Conservation (phyloP, 2,888 invertebrate genomes). For the Congeria kusceri region DNA sequence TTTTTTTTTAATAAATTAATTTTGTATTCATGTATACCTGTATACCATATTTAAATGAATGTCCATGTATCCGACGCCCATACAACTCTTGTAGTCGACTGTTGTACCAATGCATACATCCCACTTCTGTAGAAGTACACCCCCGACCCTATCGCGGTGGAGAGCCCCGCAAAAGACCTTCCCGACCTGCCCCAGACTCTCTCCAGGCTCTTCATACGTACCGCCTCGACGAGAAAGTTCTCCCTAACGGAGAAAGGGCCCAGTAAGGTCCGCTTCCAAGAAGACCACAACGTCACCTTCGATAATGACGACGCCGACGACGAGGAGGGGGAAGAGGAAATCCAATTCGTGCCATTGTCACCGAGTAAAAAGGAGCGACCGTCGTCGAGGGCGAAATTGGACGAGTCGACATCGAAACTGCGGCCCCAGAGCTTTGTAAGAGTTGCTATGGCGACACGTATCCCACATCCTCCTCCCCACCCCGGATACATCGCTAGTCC, state of each 20-base stretch:
- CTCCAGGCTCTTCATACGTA: slow-evolving; percentile 43
- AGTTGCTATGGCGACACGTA: background rate
- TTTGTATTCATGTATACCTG: too few relatives aligned
- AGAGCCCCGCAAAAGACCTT: background rate
- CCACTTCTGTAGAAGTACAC: too few relatives aligned
- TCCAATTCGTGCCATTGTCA: slow-evolving; percentile 40
- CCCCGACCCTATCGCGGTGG: too few relatives aligned
- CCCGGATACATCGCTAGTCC: background rate
- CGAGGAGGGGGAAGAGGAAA: slow-evolving; percentile 6
- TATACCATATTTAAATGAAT: too few relatives aligned
- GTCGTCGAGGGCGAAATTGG: slow-evolving; percentile 50
- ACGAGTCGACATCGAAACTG: slow-evolving; percentile 44
- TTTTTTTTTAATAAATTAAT: too few relatives aligned
- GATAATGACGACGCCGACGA: slow-evolving; percentile 2
- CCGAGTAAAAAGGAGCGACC: slow-evolving; percentile 38
- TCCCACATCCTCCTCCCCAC: too few relatives aligned
- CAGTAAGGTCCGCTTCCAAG: slow-evolving; percentile 35
- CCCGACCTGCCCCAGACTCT: slow-evolving; percentile 33
- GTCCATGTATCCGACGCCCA: too few relatives aligned
- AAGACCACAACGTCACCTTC: slow-evolving; percentile 1
- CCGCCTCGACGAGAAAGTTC: slow-evolving; percentile 34
- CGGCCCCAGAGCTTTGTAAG: slow-evolving; percentile 56
- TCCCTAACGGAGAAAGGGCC: slow-evolving; percentile 1
- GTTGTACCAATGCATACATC: too few relatives aligned
- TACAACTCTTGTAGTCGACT: too few relatives aligned